Evolutionary conservation across 1,140 invertebrate species (phyloP).

Genomic region (Brachionus asplanchnoidis): DNA sequence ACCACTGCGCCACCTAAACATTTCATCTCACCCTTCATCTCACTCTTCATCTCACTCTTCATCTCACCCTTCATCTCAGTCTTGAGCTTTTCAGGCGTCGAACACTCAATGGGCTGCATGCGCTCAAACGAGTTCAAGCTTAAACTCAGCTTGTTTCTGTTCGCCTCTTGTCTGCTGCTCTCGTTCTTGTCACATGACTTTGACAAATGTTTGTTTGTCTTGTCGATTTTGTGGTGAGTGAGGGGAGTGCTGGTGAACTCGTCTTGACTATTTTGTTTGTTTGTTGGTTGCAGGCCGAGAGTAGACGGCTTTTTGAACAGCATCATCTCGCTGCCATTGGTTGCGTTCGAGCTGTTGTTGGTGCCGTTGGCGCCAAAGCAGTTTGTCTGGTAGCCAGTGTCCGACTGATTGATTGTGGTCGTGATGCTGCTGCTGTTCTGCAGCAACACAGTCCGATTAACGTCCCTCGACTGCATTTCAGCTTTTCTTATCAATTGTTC

Average conservation of each 20-base stretch:
- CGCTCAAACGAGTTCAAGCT: background rate
- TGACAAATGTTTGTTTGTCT: background rate
- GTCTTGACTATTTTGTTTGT: background rate
- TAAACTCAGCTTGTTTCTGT: background rate
- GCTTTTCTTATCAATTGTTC: background rate
- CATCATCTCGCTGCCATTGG: background rate
- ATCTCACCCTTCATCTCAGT: background rate
- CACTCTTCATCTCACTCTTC: too few species aligned
- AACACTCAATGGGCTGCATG: slow-evolving; percentile 2
- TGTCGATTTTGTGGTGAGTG: background rate
- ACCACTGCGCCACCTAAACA: too few species aligned
- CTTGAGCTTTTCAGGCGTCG: background rate
- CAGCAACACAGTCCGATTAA: background rate
- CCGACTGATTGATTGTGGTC: slow-evolving; percentile 14
- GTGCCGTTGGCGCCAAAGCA: background rate
- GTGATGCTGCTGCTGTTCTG: background rate
- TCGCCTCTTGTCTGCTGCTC: too few species aligned
- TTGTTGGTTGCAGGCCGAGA: background rate
- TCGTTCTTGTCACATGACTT: background rate
- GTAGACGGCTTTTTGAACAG: background rate
- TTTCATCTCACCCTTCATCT: too few species aligned
- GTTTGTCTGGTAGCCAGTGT: slow-evolving; percentile 34
- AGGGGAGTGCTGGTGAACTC: background rate
- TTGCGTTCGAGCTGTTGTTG: background rate
- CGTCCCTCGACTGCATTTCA: background rate